Percentiles rank a stretch among this genome's conserved stretches.
Evolutionary conservation across 1,140 invertebrate genomes (phyloP).

Genomic region (Drosophila yakuba): DNA sequence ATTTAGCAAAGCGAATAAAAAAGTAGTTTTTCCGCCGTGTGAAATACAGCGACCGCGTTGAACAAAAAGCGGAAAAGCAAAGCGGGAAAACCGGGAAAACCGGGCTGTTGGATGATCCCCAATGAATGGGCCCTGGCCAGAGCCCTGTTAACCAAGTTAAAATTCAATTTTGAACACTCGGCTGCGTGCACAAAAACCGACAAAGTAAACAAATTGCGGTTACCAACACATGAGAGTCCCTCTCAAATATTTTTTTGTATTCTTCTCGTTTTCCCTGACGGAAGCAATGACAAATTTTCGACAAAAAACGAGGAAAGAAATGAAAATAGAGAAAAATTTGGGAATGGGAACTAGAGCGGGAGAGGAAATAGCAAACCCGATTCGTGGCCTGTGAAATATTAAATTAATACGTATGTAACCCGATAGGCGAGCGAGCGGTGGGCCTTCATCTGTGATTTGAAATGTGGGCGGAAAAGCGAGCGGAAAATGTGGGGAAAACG

Average conservation of each 20-base stretch:
- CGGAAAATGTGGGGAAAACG: conserved; percentile 22
- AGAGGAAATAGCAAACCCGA: conserved; percentile 31
- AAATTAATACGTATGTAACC: conserved; percentile 68
- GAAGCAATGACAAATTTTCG: conserved; percentile 49
- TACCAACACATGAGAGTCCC: conserved; percentile 65
- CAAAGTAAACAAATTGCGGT: conserved; percentile 76
- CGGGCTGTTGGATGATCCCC: conserved; percentile 40
- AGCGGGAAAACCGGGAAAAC: conserved; percentile 11
- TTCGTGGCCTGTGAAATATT: conserved; percentile 57
- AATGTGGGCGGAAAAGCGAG: neutral
- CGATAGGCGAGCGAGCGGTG: conserved; percentile 33
- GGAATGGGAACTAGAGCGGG: too few species aligned
- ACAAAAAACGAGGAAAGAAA: conserved; percentile 3
- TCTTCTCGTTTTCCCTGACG: conserved; percentile 26
- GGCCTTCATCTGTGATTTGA: conserved; percentile 43
- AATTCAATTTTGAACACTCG: conserved; percentile 76
- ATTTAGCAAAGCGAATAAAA: neutral
- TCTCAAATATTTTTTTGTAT: conserved; percentile 29
- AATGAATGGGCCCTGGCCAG: conserved; percentile 48
- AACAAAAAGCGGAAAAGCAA: conserved; percentile 45
- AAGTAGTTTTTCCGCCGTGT: conserved; percentile 1
- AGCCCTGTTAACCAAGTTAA: conserved; percentile 72
- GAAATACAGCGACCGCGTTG: conserved; percentile 18
- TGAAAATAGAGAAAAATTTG: too few species aligned
- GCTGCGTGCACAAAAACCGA: conserved; percentile 74